Evolutionary conservation across 2,888 invertebrate genomes (phyloP).

Genomic region (Morinoia aosen): DNA sequence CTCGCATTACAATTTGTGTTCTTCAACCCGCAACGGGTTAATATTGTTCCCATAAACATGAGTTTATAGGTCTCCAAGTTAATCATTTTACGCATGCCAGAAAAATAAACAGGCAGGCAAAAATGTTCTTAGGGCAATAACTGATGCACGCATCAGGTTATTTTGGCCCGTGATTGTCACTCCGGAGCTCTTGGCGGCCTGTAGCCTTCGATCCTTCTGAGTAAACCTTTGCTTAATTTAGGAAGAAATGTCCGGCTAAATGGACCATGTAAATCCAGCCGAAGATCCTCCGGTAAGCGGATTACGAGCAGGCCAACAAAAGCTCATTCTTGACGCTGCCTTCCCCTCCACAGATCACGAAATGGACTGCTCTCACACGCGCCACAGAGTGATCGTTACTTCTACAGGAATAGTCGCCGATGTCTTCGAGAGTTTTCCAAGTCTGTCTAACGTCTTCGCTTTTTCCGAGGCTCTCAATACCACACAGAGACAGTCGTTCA

Average conservation of each 20-base stretch:
- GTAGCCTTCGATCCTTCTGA: background rate
- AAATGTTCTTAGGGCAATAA: background rate
- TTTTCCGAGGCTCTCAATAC: background rate
- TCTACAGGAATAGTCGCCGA: background rate
- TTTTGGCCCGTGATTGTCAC: background rate
- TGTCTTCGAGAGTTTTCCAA: background rate
- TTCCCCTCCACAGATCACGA: background rate
- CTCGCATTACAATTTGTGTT: background rate
- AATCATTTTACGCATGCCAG: background rate
- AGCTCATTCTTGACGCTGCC: slow-evolving; percentile 39
- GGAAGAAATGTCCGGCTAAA: slow-evolving; percentile 41
- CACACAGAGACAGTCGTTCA: background rate
- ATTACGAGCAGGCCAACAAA: slow-evolving; percentile 35
- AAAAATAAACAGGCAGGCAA: background rate
- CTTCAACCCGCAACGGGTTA: background rate
- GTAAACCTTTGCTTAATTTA: slow-evolving; percentile 24
- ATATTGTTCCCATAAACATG: background rate
- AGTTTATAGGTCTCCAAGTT: background rate
- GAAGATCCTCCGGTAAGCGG: slow-evolving; percentile 40
- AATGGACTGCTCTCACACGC: background rate
- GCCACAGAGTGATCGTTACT: background rate
- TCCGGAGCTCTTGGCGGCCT: background rate
- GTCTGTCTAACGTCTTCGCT: background rate
- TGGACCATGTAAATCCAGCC: slow-evolving; percentile 48
- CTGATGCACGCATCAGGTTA: background rate